Percentiles rank a stretch among this genome's conserved stretches.
Evolutionary conservation across 2,113 vertebrate genomes (phyloP).

Genomic region (Coracopsis vasa): DNA sequence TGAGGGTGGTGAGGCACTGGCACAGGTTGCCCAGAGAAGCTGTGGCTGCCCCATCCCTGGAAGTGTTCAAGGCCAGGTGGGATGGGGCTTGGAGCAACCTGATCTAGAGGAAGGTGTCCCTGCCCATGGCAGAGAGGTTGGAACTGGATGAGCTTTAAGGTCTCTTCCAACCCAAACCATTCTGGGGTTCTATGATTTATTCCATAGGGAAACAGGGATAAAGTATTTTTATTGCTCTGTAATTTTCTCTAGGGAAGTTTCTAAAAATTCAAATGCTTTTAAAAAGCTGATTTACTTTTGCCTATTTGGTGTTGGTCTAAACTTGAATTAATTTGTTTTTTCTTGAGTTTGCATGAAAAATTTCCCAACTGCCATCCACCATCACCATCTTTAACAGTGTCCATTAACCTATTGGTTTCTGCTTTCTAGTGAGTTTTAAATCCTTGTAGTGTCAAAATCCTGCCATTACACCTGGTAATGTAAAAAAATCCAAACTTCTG

Average conservation of each 20-base stretch:
- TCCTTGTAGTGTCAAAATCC: not conserved
- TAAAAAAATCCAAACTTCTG: not conserved
- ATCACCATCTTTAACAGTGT: not conserved
- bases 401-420: not conserved
- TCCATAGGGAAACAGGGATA: not conserved
- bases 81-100: not conserved
- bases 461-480: not conserved
- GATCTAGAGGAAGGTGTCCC: not conserved
- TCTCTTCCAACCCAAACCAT: not conserved
- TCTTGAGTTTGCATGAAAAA: not conserved
- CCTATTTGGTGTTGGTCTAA: not conserved
- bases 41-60: not conserved
- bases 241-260: not conserved
- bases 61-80: not conserved
- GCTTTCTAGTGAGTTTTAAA: not conserved
- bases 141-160: not conserved
- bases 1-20: not conserved
- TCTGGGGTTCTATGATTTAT: not conserved
- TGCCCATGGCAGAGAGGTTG: not conserved
- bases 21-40: not conserved
- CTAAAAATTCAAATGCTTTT: not conserved
- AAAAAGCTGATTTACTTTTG: not conserved
- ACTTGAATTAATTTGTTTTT: not conserved
- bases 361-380: not conserved
- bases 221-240: not conserved